These are phyloP conservation scores for Todiramphus chloris DNA, from an alignment of 2,113 vertebrate genomes.

Conservation along the genomic window DNA sequence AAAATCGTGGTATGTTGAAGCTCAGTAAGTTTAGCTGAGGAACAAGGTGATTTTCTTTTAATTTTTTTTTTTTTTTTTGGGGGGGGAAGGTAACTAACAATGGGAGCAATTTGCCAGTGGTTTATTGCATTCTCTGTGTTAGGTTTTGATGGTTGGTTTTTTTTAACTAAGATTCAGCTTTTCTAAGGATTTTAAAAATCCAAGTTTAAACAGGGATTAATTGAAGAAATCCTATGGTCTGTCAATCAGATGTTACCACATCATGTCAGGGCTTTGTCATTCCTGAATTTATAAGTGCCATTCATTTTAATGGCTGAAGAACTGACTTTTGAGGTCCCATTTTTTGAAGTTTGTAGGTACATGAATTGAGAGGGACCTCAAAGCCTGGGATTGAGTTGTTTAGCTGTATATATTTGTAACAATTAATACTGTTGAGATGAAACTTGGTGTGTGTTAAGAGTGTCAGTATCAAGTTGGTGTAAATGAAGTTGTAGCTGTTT, in stretches of 20 bases:
- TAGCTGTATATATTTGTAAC: background rate
- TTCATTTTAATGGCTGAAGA: background rate
- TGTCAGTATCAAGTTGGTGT: background rate
- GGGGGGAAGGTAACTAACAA: background rate
- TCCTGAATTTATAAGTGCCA: background rate
- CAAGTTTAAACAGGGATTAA: background rate
- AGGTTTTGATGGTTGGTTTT: background rate
- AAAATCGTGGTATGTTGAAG: background rate
- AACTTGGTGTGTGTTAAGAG: background rate
- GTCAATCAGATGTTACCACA: background rate
- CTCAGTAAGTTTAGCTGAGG: background rate
- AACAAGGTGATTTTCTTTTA: background rate
- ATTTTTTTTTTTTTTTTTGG: background rate
- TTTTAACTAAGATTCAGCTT: background rate
- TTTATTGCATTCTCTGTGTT: background rate
- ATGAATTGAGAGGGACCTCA: background rate
- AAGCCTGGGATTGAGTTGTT: background rate
- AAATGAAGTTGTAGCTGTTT: slow-evolving; percentile 33
- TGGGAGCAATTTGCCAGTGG: background rate
- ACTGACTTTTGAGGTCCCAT: background rate
- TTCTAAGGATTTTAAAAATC: background rate
- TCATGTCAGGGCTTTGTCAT: background rate
- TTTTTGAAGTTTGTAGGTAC: background rate
- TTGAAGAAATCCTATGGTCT: background rate
- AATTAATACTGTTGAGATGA: slow-evolving; percentile 7